Percentiles rank a stretch among this genome's conserved stretches.
Evolutionary conservation across 2,113 vertebrate genomes (phyloP).

Genomic region (Electrona antarctica): DNA sequence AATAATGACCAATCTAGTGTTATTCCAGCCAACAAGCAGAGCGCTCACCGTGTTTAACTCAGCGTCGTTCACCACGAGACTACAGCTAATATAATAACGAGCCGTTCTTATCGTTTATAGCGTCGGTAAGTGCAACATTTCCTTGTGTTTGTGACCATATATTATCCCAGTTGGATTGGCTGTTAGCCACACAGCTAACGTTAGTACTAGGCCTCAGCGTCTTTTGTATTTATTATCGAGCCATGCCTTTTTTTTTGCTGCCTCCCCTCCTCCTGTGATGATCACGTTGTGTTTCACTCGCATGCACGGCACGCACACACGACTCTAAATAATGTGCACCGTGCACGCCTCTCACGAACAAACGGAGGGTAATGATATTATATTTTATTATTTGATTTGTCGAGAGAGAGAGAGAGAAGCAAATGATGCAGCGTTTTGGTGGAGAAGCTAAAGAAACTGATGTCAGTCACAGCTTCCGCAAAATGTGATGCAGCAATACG

Average conservation of each 20-base stretch:
- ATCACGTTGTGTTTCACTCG: conserved; percentile 35
- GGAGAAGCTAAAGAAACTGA: too few relatives aligned
- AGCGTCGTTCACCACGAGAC: neutral
- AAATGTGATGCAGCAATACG: conserved; percentile 15
- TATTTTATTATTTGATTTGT: too few relatives aligned
- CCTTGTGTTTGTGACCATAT: neutral
- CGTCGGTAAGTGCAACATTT: conserved; percentile 47
- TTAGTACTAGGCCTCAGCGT: conserved; percentile 71
- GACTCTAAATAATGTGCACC: too few relatives aligned
- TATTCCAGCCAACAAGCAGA: conserved; percentile 12
- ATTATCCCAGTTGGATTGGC: conserved; percentile 30
- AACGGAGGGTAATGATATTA: too few relatives aligned
- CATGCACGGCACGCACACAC: neutral
- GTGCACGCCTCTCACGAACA: too few relatives aligned
- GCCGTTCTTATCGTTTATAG: neutral
- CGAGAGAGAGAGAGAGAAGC: too few relatives aligned
- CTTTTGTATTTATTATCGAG: conserved; percentile 62
- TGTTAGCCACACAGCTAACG: conserved; percentile 17
- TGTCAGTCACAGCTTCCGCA: conserved; percentile 56
- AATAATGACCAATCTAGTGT: conserved; percentile 26
- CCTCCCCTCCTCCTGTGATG: conserved; percentile 45
- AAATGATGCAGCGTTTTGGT: neutral
- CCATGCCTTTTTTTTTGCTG: conserved; percentile 29
- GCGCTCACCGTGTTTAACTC: conserved; percentile 19
- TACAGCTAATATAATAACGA: neutral